Evolutionary conservation across 2,888 invertebrate genomes (phyloP), one percentile per base, ranked within the genome.

Genomic region (Cantharis flavilabris): DNA sequence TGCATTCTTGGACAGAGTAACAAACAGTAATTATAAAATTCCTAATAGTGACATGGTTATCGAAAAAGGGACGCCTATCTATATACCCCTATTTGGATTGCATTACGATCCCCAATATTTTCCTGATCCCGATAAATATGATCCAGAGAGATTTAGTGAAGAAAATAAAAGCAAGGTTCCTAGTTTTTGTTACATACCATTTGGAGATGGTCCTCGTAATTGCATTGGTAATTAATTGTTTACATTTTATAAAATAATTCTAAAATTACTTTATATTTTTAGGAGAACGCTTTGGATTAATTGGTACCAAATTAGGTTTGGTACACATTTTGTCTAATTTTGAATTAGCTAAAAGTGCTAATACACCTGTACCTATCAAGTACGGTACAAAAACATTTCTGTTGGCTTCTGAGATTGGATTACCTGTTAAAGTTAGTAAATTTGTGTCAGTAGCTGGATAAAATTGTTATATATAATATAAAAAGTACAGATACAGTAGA

Each of bases 221-320:
- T 83, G 82, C 62, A 81, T 83, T 30, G 83, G 83, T 82, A 76
- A 71, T 11, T 23, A 63, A 64, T 63, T 10, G 5, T n/a, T 33
- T 9, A 71, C 28, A 33, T 82, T 28, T 33, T 5, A 33, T 13
- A 1, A n/a, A 13, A 33, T n/a, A 0, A 5, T 33, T 13, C 4
- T 33, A n/a, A n/a, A 3, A 69, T 23, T 26, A 28, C 14, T 23
- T 75, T 65, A 69, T 69, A 71, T 62, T 86, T 86, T 76, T 73
- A 88, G 88, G 87, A 71, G 87, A 86, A 76, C 81, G 87, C 78
- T 88, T 88, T 77, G 87, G 86, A 28, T 76, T 87, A 71, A 82
- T 87, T 30, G 82, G 83, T 70, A 84, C 86, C 13, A 88, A 88
- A 83, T 81, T 87, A 3, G 87, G 86, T 11, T 70, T 88, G n/a